Evolutionary conservation across 2,888 invertebrate genomes (phyloP), one percentile per base, ranked within the genome.

Genomic region (Siphonodentalium dalli): DNA sequence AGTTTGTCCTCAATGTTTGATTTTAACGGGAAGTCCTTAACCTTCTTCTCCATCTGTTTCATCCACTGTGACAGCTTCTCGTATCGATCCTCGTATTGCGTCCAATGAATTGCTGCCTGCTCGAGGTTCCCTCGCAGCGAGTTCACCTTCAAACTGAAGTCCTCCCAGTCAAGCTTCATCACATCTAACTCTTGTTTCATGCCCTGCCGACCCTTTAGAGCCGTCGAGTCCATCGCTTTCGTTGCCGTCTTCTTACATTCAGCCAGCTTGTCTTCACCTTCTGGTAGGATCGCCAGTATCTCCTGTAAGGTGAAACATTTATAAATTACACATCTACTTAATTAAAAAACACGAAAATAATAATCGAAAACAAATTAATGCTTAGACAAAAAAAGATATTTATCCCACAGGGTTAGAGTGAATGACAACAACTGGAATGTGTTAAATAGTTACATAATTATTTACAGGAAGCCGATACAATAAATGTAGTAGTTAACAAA

Each of bases 11-110:
- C 85, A 20, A 93, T 81, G 0, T 89, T 89, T 1, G 90, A 89
- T 77, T 91, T 89, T 3, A 93, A 84, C 62, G 89, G 89, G 78
- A 93, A 93, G 69, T 94, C 92, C 46, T 93, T 88, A 77, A 95
- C 90, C 49, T 89, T 87, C 8, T 88, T 86, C 84, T 96, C 95
- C 78, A 89, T 88, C 26, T 87, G 85, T 72, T 91, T 89, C 64
- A 95, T 88, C 95, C 95, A 95, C 67, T 89, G 89, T 11, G 90
- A 90, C 28, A 93, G 87, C 23, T 86, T 85, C 63, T 93, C 92
- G 37, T 93, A 85, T 27, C 88, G 88, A 38, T 87, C 86, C 76
- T 96, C 95, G 80, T 94, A 96, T 55, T 89, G 88, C 65, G 89
- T 87, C 96, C 96, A 96, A 76, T 90, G 90, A 44, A 87, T 86